phyloP scores from a whole-genome alignment of 2,888 invertebrate species.

The Odontothrips loti region DNA sequence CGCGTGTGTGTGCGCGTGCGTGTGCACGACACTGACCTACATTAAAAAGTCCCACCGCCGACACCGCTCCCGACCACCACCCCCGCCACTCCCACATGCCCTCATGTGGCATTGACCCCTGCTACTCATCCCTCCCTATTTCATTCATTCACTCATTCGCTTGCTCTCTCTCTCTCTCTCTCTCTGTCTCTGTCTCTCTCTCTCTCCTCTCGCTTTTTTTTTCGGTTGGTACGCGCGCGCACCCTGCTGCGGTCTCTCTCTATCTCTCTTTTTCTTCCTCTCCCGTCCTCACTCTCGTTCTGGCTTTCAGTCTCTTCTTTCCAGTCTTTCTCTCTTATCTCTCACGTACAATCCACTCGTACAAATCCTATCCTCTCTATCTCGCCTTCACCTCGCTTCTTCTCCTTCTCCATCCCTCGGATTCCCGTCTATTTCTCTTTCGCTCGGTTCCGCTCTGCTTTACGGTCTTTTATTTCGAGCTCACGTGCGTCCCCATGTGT shows the following conservation, averaged over 20 bases:
- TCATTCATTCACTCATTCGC: not conserved
- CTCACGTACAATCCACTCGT: too few relatives aligned
- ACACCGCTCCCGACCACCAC: not conserved
- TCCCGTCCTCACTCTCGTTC: not conserved
- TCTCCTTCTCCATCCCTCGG: not conserved
- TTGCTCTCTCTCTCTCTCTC: not conserved
- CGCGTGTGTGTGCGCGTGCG: not conserved
- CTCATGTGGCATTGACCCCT: conserved; percentile 1
- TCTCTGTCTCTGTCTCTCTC: not conserved
- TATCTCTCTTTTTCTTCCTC: not conserved
- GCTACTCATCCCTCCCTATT: not conserved
- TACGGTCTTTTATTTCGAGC: not conserved
- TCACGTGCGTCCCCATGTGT: not conserved
- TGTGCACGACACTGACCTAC: conserved; percentile 14
- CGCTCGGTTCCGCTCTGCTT: not conserved
- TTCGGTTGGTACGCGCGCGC: not conserved
- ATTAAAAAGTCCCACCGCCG: conserved; percentile 15
- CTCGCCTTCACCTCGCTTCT: too few relatives aligned
- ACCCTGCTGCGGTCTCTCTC: not conserved
- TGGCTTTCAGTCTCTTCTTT: not conserved
- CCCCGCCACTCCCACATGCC: not conserved
- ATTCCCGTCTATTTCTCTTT: not conserved
- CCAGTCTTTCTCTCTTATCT: not conserved
- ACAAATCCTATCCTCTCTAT: too few relatives aligned
- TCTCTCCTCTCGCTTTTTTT: not conserved